phyloP scores from a whole-genome alignment of 2,113 vertebrate genomes.

The Balaenoptera acutorostrata region DNA sequence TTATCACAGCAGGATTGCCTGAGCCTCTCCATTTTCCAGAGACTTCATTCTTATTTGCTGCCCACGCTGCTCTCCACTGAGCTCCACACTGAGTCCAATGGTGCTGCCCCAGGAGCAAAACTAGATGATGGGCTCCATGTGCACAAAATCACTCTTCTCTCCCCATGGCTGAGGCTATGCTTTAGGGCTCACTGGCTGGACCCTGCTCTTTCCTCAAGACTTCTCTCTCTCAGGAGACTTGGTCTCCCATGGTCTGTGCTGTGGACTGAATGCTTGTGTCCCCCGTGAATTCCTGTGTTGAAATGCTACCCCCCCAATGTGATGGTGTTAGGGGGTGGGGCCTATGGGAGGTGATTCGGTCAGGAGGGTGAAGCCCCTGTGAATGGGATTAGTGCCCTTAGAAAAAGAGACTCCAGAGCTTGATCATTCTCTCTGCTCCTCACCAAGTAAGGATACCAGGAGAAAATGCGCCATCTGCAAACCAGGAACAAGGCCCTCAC shows the following conservation, averaged over 20 bases:
- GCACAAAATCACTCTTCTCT: not conserved
- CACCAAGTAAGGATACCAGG: not conserved
- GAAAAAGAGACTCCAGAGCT: not conserved
- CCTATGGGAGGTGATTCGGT: not conserved
- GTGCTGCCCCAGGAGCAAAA: not conserved
- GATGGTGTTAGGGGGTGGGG: not conserved
- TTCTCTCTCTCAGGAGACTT: not conserved
- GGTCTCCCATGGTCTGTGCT: not conserved
- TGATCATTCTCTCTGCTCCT: not conserved
- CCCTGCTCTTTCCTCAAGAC: not conserved
- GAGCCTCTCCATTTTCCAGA: not conserved
- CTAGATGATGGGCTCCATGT: accelerated
- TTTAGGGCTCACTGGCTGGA: not conserved
- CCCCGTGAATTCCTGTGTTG: not conserved
- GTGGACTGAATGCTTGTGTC: not conserved
- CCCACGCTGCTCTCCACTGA: not conserved
- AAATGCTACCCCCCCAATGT: not conserved
- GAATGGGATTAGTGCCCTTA: not conserved
- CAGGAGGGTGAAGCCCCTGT: not conserved
- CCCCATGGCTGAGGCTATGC: not conserved
- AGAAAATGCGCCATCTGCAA: not conserved
- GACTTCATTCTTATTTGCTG: not conserved
- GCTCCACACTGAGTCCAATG: not conserved
- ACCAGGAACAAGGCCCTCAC: not conserved
- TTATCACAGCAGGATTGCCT: not conserved